phyloP scores from a whole-genome alignment of 92 coral and sea anemone species.

The Heteractis magnifica region DNA sequence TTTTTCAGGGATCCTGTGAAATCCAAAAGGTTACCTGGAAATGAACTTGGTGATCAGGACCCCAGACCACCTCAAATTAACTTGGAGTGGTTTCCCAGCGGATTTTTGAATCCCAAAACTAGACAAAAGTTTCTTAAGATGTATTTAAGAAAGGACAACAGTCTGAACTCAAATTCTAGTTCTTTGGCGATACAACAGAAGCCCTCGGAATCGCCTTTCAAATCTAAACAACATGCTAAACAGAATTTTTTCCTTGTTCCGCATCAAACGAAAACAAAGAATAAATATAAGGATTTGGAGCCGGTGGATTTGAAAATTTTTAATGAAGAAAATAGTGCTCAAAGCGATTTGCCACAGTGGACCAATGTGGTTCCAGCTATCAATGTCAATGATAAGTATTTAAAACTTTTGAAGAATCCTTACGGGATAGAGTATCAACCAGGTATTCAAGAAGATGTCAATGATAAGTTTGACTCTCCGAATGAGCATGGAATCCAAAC shows the following conservation, averaged over 20 bases:
- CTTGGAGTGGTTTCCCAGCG: constrained; percentile 11
- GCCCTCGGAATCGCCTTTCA: constrained; percentile 13
- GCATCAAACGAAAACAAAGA: neutral
- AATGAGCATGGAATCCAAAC: neutral
- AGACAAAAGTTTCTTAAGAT: neutral
- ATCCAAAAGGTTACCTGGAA: neutral
- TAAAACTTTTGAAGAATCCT: constrained; percentile 6
- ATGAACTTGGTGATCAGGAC: neutral
- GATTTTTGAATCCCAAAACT: neutral
- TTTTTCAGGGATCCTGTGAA: constrained; percentile 20
- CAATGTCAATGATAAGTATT: neutral
- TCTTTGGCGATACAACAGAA: neutral
- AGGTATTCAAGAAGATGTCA: neutral
- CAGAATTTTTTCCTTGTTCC: constrained; percentile 25
- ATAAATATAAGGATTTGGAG: neutral
- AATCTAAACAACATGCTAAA: constrained; percentile 15
- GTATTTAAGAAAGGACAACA: neutral
- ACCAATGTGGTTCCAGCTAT: neutral
- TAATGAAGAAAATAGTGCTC: neutral
- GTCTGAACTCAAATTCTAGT: neutral
- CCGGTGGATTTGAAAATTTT: constrained; percentile 15
- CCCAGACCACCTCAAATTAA: neutral
- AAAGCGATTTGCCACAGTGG: neutral
- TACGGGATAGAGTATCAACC: constrained; percentile 8
- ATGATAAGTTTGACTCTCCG: neutral